Base-by-base conservation (phyloP, 2,888 invertebrate species). In the Metellina segmentata region DNA sequence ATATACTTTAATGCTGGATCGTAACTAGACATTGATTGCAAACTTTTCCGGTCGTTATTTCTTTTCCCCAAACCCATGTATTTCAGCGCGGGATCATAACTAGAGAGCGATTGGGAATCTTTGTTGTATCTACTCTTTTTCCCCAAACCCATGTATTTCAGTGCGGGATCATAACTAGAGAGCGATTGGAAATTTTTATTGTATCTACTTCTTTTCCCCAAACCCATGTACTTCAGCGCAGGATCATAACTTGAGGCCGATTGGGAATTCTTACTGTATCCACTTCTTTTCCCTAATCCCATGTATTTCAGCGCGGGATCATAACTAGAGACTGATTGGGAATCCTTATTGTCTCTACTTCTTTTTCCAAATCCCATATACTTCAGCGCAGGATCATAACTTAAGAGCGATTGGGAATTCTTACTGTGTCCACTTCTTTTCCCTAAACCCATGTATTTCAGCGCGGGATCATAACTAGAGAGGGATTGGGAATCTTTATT, bases 51-150 rank as follows among this genome's bases (percentile, higher is more conserved):
- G 4, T 34, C 1, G 1, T 4, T 34, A 34, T 1, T 34, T 7
- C 85, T 71, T 78, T 92, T 92, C 8, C 89, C 92, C 4, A 92
- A 48, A 2, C 92, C 89, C 92, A 89, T 86, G 34, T 86, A 85
- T 13, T 86, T 85, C 49, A 92, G 8, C 2, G 89, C 92, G 7
- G 92, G 92, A 52, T 92, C 86, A 82, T 86, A 89, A 13, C 13
- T 19, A 6, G 61, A 9, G 4, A 34, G 1, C 1, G 4, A 48
- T 19, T 72, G 81, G 61, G 85, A 49, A 19, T 82, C n/a, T 9
- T 75, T 61, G 61, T 71, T 52, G 0, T 5, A 7, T 52, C 16
- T 7, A 13, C n/a, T 16, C 16, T 72, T 13, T 75, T 92, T 92
- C 1, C 85, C 85, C 69, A 89, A 69, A 6, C 89, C 89, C 89